These are phyloP conservation scores for Drepana falcataria DNA, from an alignment of 2,888 invertebrate species.

Conservation along the genomic window DNA sequence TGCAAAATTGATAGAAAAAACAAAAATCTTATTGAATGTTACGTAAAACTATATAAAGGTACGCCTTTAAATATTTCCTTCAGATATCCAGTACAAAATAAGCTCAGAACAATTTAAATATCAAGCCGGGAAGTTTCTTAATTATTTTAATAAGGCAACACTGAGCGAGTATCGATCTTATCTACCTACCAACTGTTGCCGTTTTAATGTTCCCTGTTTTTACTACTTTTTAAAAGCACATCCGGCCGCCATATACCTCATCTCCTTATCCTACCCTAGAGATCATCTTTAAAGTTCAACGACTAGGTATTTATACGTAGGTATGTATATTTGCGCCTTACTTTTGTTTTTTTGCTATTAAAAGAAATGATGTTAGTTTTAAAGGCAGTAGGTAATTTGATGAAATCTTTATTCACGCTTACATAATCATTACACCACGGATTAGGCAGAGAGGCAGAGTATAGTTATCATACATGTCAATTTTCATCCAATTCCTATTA, in stretches of 20 bases:
- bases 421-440: no score
- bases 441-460: no score
- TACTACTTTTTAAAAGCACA: slow-evolving; percentile 68
- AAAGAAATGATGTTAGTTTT: no score
- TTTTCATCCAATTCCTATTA: no score
- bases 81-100: neutral
- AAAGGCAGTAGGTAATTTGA: no score
- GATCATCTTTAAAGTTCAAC: slow-evolving; percentile 41
- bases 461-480: no score
- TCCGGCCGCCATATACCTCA: slow-evolving; percentile 13
- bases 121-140: slow-evolving; percentile 34
- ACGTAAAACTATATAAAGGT: neutral
- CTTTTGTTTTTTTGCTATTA: neutral
- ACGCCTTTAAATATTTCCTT: neutral
- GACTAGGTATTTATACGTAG: slow-evolving; percentile 19
- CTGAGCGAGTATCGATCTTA: slow-evolving; percentile 38
- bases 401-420: no score
- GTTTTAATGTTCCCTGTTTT: slow-evolving; percentile 58
- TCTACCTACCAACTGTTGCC: slow-evolving; percentile 62
- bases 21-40: no score
- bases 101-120: slow-evolving; percentile 23
- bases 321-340: slow-evolving; percentile 22
- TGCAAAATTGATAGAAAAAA: no score
- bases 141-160: slow-evolving; percentile 44
- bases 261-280: slow-evolving; percentile 37